Evolutionary conservation across 2,888 invertebrate genomes (phyloP).

Genomic region (Automeris io): DNA sequence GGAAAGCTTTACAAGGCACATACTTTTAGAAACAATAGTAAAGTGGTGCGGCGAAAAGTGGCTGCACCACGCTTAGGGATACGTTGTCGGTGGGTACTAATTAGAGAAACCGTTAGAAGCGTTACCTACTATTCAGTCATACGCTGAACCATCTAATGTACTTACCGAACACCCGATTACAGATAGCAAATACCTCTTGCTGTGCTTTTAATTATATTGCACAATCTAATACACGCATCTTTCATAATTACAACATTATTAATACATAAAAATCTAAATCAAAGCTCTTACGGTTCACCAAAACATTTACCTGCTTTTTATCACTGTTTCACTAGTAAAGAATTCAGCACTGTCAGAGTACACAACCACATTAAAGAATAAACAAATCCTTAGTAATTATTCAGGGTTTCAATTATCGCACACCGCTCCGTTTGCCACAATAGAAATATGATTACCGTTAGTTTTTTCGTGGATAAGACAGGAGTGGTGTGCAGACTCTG

Average conservation of each 20-base stretch:
- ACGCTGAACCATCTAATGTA: conserved; percentile 13
- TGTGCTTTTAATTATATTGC: conserved; percentile 7
- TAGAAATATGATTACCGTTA: conserved; percentile 57
- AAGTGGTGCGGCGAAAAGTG: conserved; percentile 51
- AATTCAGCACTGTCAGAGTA: conserved; percentile 36
- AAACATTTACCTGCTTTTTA: conserved; percentile 53
- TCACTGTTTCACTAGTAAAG: conserved; percentile 40
- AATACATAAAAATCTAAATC: conserved; percentile 47
- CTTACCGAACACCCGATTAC: background rate
- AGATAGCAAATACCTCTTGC: conserved; percentile 9
- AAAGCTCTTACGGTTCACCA: conserved; percentile 61
- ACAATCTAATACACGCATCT: conserved; percentile 20
- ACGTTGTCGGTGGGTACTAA: conserved; percentile 49
- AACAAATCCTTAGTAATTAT: background rate
- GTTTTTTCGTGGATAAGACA: conserved; percentile 61
- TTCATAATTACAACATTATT: conserved; percentile 13
- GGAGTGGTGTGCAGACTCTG: conserved; percentile 41
- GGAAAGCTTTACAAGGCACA: conserved; percentile 76
- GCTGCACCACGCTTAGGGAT: conserved; percentile 44
- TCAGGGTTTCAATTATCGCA: conserved; percentile 29
- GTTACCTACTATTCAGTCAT: conserved; percentile 45
- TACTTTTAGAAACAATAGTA: conserved; percentile 74
- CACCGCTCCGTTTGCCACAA: conserved; percentile 54
- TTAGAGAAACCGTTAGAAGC: conserved; percentile 64
- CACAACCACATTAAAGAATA: conserved; percentile 33